A percentile compares a stretch with the other conserved stretches of the same genome.
Conservation (phyloP, 2,888 invertebrate species). For the Caenorhabditis sp. region DNA sequence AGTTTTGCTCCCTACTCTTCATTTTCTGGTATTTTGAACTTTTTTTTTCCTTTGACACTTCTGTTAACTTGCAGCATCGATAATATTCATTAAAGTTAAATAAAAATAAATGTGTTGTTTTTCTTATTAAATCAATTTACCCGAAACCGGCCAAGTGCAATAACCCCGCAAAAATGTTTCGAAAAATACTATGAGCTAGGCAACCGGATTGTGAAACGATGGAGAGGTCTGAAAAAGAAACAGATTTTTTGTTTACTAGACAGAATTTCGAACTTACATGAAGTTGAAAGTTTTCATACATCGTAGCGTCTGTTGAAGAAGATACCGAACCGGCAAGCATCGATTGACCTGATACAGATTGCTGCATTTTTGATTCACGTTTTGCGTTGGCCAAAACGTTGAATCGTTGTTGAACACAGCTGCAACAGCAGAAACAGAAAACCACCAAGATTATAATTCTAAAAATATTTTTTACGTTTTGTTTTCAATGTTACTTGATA, state of each 20-base stretch:
- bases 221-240: conserved; percentile 9
- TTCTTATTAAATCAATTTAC: background rate
- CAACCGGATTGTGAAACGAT: conserved; percentile 5
- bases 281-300: conserved; percentile 45
- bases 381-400: conserved; percentile 20
- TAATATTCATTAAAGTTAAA: background rate
- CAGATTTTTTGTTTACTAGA: background rate
- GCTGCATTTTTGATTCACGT: conserved; percentile 41
- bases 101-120: background rate
- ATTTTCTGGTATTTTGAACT: too few relatives aligned
- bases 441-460: conserved; percentile 12
- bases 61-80: too few relatives aligned
- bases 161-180: background rate
- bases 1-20: too few relatives aligned
- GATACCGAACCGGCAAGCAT: conserved; percentile 36
- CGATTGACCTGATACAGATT: conserved; percentile 49
- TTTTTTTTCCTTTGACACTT: too few relatives aligned
- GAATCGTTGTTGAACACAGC: conserved; percentile 17
- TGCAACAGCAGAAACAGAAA: conserved; percentile 22
- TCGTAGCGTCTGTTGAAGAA: conserved; percentile 36
- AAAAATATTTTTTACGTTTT: background rate
- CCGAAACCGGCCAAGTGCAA: background rate
- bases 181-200: background rate
- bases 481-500: background rate
- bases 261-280: conserved; percentile 6